Evolutionary conservation across 2,888 invertebrate genomes (phyloP).

Genomic region (Conus canariensis): DNA sequence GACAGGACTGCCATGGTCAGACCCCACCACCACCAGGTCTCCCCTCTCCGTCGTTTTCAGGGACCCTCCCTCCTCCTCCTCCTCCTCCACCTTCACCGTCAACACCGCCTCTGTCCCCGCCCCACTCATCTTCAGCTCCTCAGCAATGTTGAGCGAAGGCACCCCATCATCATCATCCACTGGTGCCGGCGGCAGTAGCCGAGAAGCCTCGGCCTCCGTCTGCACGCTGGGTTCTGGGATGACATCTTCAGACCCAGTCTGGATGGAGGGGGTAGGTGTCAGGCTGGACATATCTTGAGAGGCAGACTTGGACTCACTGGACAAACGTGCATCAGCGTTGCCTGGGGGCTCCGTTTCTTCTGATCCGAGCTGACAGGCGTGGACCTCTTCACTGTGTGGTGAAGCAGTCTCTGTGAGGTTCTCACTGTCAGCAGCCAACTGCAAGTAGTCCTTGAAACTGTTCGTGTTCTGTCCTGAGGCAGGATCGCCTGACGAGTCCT

Average conservation of each 20-base stretch:
- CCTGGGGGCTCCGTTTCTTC: background rate
- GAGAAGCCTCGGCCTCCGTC: background rate
- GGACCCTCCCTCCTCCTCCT: background rate
- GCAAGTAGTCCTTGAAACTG: constrained; percentile 5
- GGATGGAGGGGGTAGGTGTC: background rate
- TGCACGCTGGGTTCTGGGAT: background rate
- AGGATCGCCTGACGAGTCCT: background rate
- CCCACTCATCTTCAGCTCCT: background rate
- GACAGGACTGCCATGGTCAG: constrained; percentile 40
- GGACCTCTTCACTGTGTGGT: background rate
- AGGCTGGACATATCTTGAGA: background rate
- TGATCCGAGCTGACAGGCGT: background rate
- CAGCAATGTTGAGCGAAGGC: background rate
- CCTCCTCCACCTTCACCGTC: constrained; percentile 12
- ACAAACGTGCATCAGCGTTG: background rate
- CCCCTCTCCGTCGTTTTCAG: constrained; percentile 37
- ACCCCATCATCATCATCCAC: background rate
- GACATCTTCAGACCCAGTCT: background rate
- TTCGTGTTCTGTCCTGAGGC: background rate
- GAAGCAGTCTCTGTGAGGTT: background rate
- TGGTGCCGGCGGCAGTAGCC: no score
- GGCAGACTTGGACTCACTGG: background rate
- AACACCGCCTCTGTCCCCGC: background rate
- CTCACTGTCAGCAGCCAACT: background rate
- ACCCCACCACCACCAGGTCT: constrained; percentile 39